Evolutionary conservation across 2,888 invertebrate species (phyloP).

Genomic region (Watsonalla cultraria): DNA sequence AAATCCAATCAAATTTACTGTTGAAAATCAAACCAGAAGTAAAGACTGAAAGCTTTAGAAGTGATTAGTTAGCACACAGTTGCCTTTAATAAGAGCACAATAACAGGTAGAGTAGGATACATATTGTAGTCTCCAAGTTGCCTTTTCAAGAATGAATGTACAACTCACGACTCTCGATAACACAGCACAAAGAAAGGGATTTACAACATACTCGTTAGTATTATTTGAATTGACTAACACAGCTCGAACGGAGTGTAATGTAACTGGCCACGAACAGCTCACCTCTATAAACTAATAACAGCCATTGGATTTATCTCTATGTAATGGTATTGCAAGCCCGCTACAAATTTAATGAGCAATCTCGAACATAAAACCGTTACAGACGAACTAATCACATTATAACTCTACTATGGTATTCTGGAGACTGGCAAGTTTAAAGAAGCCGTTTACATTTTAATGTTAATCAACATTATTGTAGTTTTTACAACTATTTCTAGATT

Average conservation of each 20-base stretch:
- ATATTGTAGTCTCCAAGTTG: conserved; percentile 35
- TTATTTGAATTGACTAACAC: conserved; percentile 48
- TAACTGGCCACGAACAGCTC: conserved; percentile 32
- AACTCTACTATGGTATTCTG: neutral
- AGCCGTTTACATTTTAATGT: neutral
- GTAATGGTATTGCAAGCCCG: conserved; percentile 27
- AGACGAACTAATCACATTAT: conserved; percentile 1
- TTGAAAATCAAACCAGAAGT: too few species aligned
- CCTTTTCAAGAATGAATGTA: conserved; percentile 51
- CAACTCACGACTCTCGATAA: conserved; percentile 56
- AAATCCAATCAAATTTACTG: too few species aligned
- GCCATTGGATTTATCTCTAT: conserved; percentile 33
- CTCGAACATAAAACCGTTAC: conserved; percentile 15
- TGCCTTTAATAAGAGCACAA: conserved; percentile 18
- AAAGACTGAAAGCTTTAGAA: too few species aligned
- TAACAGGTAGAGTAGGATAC: too few species aligned
- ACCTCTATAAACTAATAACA: conserved; percentile 28
- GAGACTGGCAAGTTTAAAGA: neutral
- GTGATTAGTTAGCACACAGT: conserved; percentile 23
- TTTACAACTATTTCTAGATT: too few species aligned
- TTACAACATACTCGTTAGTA: conserved; percentile 42
- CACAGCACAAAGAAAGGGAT: conserved; percentile 59
- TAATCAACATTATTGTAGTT: neutral
- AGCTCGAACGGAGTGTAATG: conserved; percentile 22
- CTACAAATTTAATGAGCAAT: conserved; percentile 25